phyloP scores from a whole-genome alignment of 2,113 vertebrate genomes.

The Elaphurus davidianus region DNA sequence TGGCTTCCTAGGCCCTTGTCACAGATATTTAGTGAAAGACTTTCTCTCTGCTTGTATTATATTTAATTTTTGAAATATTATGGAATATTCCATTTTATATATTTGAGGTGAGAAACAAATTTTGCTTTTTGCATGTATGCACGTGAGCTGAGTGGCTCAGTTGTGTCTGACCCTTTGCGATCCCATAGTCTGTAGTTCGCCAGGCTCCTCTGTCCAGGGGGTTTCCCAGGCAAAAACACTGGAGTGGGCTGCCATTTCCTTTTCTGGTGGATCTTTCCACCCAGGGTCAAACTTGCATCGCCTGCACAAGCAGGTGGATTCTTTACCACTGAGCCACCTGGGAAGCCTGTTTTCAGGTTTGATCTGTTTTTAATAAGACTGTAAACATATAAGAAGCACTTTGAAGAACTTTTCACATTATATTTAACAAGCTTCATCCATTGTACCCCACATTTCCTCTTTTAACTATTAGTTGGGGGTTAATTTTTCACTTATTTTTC shows the following conservation, averaged over 20 bases:
- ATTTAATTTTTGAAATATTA: neutral
- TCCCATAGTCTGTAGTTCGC: neutral
- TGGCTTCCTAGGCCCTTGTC: neutral
- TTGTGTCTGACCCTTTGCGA: neutral
- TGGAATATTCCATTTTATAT: neutral
- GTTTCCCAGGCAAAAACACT: neutral
- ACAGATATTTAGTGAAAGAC: neutral
- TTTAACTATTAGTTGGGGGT: neutral
- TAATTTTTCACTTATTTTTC: neutral
- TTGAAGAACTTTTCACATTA: neutral
- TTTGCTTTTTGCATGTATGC: neutral
- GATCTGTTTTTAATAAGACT: neutral
- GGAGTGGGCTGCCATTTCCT: neutral
- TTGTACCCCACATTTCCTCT: neutral
- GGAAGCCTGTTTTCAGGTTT: neutral
- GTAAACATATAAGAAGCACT: neutral
- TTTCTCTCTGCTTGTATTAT: neutral
- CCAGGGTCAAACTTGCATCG: fast-evolving
- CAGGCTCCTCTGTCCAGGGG: neutral
- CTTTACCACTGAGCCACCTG: neutral
- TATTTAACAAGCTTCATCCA: neutral
- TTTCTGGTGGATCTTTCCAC: neutral
- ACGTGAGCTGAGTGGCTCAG: fast-evolving
- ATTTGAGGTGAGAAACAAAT: neutral
- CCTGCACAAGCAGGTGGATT: neutral